Evolutionary conservation across 2,888 invertebrate species (phyloP).

Genomic region (Epinotia nisella): DNA sequence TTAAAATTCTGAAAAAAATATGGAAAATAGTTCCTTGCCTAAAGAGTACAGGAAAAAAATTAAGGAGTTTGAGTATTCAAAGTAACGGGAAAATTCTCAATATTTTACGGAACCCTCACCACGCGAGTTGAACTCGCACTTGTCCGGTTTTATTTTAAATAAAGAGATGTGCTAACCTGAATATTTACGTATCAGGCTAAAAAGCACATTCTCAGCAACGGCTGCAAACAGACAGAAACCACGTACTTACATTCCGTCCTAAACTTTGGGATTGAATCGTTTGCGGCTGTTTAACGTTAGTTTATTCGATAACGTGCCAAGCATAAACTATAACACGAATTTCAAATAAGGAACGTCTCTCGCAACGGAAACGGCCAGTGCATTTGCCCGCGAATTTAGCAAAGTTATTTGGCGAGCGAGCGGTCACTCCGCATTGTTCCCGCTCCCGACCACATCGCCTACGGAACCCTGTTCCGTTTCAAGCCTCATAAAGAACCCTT

Average conservation of each 20-base stretch:
- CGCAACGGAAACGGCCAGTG: constrained; percentile 64
- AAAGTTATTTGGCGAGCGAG: constrained; percentile 63
- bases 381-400: constrained; percentile 69
- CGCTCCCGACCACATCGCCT: constrained; percentile 56
- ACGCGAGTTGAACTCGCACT: too few species aligned
- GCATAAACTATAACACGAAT: constrained; percentile 55
- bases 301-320: constrained; percentile 50
- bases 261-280: constrained; percentile 43
- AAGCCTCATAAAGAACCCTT: constrained; percentile 72
- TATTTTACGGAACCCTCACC: too few species aligned
- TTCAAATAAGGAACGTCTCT: constrained; percentile 54
- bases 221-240: not conserved
- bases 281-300: constrained; percentile 50
- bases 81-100: too few species aligned
- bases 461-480: constrained; percentile 63
- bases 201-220: not conserved
- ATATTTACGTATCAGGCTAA: not conserved
- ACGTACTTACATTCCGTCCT: constrained; percentile 18
- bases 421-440: constrained; percentile 64
- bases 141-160: too few species aligned
- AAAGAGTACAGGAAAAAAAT: too few species aligned
- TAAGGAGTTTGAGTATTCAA: too few species aligned
- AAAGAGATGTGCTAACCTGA: not conserved
- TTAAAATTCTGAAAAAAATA: too few species aligned
- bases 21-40: too few species aligned